These are phyloP conservation scores for Augiades crinisus DNA, from an alignment of 2,888 invertebrate species.

Conservation along the genomic window DNA sequence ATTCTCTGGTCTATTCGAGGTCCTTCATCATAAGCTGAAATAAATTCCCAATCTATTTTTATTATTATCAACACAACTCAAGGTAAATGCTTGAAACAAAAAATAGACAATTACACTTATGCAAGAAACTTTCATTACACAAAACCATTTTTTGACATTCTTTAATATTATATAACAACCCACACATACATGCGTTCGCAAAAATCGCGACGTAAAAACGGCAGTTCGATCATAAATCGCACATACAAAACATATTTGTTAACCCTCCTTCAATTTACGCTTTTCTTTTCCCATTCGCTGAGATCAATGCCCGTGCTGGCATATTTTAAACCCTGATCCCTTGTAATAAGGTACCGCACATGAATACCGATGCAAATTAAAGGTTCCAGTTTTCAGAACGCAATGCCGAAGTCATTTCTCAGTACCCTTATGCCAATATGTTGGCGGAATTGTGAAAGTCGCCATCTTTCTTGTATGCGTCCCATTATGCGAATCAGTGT, in stretches of 20 bases:
- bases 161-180: slow-evolving; percentile 9
- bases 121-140: too few relatives aligned
- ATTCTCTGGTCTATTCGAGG: too few relatives aligned
- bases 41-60: too few relatives aligned
- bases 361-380: slow-evolving; percentile 51
- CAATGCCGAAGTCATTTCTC: slow-evolving; percentile 63
- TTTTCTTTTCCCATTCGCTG: slow-evolving; percentile 26
- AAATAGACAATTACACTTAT: too few relatives aligned
- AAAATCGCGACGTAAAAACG: slow-evolving; percentile 38
- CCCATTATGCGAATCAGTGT: slow-evolving; percentile 64
- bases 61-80: too few relatives aligned
- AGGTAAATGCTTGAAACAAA: too few relatives aligned
- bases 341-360: slow-evolving; percentile 33
- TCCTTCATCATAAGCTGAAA: too few relatives aligned
- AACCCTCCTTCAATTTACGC: slow-evolving; percentile 46
- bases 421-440: slow-evolving; percentile 68
- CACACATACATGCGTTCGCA: slow-evolving; percentile 4
- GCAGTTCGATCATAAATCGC: slow-evolving; percentile 47
- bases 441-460: slow-evolving; percentile 55
- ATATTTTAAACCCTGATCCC: slow-evolving; percentile 35
- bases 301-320: slow-evolving; percentile 18
- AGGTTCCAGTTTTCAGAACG: slow-evolving; percentile 55
- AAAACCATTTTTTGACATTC: too few relatives aligned
- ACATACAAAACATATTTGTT: slow-evolving; percentile 51
- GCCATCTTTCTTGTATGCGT: slow-evolving; percentile 61